Conservation (phyloP, 37 sponge, comb jelly and placozoan genomes). For the Crambe crambe region DNA sequence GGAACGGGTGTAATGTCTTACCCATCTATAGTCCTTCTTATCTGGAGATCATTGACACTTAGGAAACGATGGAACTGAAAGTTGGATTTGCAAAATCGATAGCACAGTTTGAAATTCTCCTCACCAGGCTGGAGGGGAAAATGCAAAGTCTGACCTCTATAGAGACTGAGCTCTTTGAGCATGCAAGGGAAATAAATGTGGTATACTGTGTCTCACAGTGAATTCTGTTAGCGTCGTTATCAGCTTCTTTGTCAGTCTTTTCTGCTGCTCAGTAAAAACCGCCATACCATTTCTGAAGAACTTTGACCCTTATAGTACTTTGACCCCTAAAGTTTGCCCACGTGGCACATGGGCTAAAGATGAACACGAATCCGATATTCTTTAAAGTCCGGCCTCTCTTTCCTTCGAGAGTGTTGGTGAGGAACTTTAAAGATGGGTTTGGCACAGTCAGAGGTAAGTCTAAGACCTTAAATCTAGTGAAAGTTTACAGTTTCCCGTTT, state of each 20-base stretch:
- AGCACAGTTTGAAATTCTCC: constrained; percentile 62
- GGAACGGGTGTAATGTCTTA: background rate
- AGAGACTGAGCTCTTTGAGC: no score
- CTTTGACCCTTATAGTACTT: constrained; percentile 17
- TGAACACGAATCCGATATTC: no score
- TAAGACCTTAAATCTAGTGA: no score
- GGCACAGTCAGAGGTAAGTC: background rate
- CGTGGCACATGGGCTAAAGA: no score
- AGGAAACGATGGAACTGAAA: constrained; percentile 70
- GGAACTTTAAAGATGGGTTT: no score
- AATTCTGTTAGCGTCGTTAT: constrained; percentile 43
- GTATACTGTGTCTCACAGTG: constrained; percentile 22
- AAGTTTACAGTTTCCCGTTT: no score
- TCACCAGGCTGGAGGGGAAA: constrained; percentile 30
- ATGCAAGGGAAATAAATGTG: no score
- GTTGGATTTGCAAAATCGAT: constrained; percentile 61
- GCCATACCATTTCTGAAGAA: constrained; percentile 49
- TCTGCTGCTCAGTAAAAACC: constrained; percentile 40
- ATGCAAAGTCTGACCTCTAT: no score
- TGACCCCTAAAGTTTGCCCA: no score
- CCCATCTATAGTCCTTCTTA: constrained; percentile 47
- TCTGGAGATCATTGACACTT: constrained; percentile 42
- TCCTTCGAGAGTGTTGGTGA: no score
- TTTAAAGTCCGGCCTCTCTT: no score
- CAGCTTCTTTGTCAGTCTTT: constrained; percentile 26